Conservation (phyloP, 1,140 invertebrate genomes). For the Papilio polytes region DNA sequence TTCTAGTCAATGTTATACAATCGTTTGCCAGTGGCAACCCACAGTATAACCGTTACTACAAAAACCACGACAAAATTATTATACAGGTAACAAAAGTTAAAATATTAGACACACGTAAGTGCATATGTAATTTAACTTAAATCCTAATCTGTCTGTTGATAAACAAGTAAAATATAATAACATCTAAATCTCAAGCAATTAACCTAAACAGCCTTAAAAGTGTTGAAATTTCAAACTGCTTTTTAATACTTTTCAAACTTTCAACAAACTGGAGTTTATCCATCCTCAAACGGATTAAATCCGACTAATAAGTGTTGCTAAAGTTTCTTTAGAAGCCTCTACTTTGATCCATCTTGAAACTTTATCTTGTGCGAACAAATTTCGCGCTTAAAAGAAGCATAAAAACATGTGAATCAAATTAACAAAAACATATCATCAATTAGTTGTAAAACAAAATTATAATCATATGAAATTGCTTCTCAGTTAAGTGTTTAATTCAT, state of each 20-base stretch:
- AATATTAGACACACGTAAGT: no score
- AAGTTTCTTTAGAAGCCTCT: conserved; percentile 6
- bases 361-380: neutral
- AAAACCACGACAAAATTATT: no score
- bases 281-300: conserved; percentile 11
- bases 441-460: neutral
- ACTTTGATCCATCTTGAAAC: conserved; percentile 9
- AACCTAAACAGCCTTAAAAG: neutral
- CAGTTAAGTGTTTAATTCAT: neutral
- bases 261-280: neutral
- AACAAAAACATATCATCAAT: neutral
- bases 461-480: neutral
- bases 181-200: neutral
- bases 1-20: no score
- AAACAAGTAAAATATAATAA: neutral
- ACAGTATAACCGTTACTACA: no score
- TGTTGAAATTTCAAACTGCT: conserved; percentile 12
- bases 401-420: neutral
- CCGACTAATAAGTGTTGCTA: neutral
- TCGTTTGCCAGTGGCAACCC: no score
- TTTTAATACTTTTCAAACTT: conserved; percentile 7
- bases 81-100: no score
- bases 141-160: neutral
- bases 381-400: neutral
- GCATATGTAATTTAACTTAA: no score